Evolutionary conservation across 2,113 vertebrate species (phyloP).

Genomic region (Poeciliopsis prolifica): DNA sequence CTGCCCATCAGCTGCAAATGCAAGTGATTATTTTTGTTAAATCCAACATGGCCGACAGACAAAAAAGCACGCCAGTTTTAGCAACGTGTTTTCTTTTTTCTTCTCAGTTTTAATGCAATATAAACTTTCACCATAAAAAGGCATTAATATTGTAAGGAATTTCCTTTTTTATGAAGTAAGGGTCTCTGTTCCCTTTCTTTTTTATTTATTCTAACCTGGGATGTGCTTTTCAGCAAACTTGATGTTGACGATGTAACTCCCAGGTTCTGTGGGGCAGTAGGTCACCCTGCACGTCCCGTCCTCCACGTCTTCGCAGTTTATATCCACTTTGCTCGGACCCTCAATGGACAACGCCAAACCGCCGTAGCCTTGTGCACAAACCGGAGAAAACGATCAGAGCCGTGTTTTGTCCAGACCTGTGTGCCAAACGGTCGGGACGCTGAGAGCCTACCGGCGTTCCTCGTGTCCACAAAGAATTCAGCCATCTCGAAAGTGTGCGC

Average conservation of each 20-base stretch:
- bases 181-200: too few species aligned
- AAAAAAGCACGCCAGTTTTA: too few species aligned
- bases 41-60: too few species aligned
- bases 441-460: slow-evolving; percentile 85
- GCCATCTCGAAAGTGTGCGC: slow-evolving; percentile 91
- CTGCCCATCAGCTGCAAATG: too few species aligned
- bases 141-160: too few species aligned
- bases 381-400: neutral
- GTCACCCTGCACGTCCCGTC: slow-evolving; percentile 96
- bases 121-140: too few species aligned
- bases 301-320: slow-evolving; percentile 95
- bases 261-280: slow-evolving; percentile 95
- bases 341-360: slow-evolving; percentile 94
- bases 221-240: slow-evolving; percentile 97
- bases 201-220: slow-evolving; percentile 79
- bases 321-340: slow-evolving; percentile 98
- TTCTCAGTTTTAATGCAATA: too few species aligned
- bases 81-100: too few species aligned
- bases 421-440: neutral
- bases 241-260: slow-evolving; percentile 96
- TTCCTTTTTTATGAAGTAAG: too few species aligned
- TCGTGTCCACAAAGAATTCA: slow-evolving; percentile 95
- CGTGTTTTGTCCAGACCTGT: neutral
- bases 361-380: slow-evolving; percentile 86
- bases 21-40: too few species aligned